Evolutionary conservation across 2,888 invertebrate genomes (phyloP).

Genomic region (Hybos culiciformis): DNA sequence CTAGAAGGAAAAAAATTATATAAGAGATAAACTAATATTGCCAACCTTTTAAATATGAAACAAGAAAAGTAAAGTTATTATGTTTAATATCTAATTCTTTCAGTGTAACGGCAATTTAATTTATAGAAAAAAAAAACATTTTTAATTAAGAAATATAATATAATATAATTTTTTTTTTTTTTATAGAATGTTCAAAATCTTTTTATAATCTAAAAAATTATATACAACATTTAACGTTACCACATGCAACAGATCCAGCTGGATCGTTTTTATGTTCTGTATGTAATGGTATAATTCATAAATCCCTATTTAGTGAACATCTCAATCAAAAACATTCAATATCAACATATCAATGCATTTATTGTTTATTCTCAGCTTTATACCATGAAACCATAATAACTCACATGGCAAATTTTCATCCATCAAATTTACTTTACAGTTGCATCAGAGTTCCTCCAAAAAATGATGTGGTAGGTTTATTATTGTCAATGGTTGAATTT

Average conservation of each 20-base stretch:
- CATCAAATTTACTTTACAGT: conserved; percentile 28
- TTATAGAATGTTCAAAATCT: conserved; percentile 10
- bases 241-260: background rate
- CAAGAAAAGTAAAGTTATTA: too few relatives aligned
- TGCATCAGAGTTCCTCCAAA: conserved; percentile 23
- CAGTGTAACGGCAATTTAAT: too few relatives aligned
- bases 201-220: conserved; percentile 9
- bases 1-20: too few relatives aligned
- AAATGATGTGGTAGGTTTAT: conserved; percentile 2
- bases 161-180: conserved; percentile 1
- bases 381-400: conserved; percentile 31
- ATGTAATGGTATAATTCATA: conserved; percentile 6
- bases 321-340: conserved; percentile 32
- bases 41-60: too few relatives aligned
- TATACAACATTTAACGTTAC: conserved; percentile 7
- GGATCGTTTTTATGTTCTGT: conserved; percentile 8
- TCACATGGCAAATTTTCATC: conserved; percentile 38
- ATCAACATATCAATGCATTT: conserved; percentile 38
- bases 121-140: too few relatives aligned
- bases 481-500: background rate
- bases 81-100: too few relatives aligned
- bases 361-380: conserved; percentile 35
- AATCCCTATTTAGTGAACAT: conserved; percentile 23
- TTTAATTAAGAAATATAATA: too few relatives aligned
- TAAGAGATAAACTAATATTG: too few relatives aligned